These are phyloP conservation scores for Aspidapion aeneum DNA, from an alignment of 2,888 invertebrate species.

Conservation along the genomic window DNA sequence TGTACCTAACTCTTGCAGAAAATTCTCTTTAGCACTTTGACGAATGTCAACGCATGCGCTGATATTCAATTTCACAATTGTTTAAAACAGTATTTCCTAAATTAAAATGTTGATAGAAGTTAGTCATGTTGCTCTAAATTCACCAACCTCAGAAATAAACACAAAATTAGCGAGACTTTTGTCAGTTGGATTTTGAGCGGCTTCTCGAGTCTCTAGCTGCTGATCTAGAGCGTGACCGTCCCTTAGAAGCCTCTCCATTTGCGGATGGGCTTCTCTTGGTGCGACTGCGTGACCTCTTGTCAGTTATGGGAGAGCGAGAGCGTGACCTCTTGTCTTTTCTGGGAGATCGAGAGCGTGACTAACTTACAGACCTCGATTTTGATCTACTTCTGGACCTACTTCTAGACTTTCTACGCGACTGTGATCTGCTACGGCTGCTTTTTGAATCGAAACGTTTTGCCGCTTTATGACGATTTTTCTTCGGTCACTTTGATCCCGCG, in stretches of 20 bases:
- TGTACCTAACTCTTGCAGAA: too few relatives aligned
- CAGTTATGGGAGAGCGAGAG: constrained; percentile 39
- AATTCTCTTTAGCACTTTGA: not conserved
- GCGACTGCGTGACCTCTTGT: constrained; percentile 42
- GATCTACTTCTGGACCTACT: constrained; percentile 37
- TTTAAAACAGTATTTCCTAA: too few relatives aligned
- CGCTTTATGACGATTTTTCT: constrained; percentile 65
- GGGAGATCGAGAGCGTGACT: constrained; percentile 22
- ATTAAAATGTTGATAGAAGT: too few relatives aligned
- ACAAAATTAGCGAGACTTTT: not conserved
- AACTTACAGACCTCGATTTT: constrained; percentile 30
- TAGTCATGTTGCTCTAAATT: not conserved
- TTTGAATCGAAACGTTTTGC: constrained; percentile 49
- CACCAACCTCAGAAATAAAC: not conserved
- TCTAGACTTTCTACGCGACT: constrained; percentile 40
- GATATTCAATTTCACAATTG: too few relatives aligned
- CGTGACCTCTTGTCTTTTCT: constrained; percentile 30
- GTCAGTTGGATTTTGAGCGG: not conserved
- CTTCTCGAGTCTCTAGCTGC: not conserved
- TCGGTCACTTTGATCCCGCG: constrained; percentile 88
- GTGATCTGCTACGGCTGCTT: constrained; percentile 51
- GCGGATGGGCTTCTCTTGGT: constrained; percentile 5
- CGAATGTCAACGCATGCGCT: not conserved
- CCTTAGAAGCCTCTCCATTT: not conserved
- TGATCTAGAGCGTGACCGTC: not conserved